Evolutionary conservation across 2,797 vertebrate genomes (phyloP), one percentile per base, ranked within the genome.

Genomic region (Garrulus glandarius): DNA sequence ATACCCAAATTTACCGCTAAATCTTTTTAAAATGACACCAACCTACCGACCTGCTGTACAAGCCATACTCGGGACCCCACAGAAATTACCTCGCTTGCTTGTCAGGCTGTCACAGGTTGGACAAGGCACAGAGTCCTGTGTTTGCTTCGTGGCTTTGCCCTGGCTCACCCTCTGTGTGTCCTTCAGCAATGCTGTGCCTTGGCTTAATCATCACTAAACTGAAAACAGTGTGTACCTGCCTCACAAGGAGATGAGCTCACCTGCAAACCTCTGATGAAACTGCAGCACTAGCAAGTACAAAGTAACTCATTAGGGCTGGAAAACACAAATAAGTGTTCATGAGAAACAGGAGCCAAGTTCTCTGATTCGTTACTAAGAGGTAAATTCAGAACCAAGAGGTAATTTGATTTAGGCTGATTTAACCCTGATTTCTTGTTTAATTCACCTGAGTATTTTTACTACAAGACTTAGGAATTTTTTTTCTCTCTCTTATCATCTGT

Each of bases 331-430:
- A 96, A 95, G 84, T 78, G 84, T 57, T 92, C 87, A 74, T 53
- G 82, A 96, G 89, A 88, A 96, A 89, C 5, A 50, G 41, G 41
- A 97, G 69, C 64, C 50, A 95, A 95, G 75, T 84, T 50, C 70
- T 94, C 89, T 72, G 67, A 86, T 94, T 89, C 46, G 46, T 92
- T 86, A 78, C 68, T 88, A 71, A 20, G 37, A 78, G 26, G 75
- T 70, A 93, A 95, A 95, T 96, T 96, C 95, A 96, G 67, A 96
- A 85, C 72, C 52, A 79, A 91, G 81, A 81, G 43, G 53, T 87
- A 97, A 97, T 96, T 96, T 77, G 71, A 95, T 97, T 95, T 84
- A 69, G 30, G 53, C 56, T 91, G 84, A 96, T 95, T 96, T 93
- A 87, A 96, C 87, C 87, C 78, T 93, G 87, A 59, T 61, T 96